Evolutionary conservation across 2,888 invertebrate species (phyloP).

Genomic region (Eupithecia exiguata): DNA sequence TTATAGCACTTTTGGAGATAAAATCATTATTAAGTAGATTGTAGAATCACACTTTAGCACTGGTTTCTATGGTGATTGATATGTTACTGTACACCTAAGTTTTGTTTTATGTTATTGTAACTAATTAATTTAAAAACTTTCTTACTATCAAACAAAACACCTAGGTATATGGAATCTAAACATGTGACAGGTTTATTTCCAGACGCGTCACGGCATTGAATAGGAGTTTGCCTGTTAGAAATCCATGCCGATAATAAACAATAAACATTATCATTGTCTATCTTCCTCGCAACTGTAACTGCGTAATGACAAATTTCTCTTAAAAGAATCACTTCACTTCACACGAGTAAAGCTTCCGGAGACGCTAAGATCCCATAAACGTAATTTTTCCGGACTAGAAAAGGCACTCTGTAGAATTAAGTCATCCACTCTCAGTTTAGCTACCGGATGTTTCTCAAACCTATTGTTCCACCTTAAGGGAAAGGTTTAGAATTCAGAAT

Average conservation of each 20-base stretch:
- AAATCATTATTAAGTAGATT: constrained; percentile 8
- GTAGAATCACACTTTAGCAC: constrained; percentile 16
- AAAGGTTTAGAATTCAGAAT: constrained; percentile 22
- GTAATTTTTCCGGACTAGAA: constrained; percentile 59
- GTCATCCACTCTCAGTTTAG: constrained; percentile 51
- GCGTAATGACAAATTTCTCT: background rate
- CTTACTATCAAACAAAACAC: background rate
- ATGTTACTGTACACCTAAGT: background rate
- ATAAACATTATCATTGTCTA: constrained; percentile 6
- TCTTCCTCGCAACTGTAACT: background rate
- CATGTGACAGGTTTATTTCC: background rate
- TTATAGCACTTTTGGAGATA: constrained; percentile 18
- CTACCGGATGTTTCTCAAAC: constrained; percentile 67
- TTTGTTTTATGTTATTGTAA: background rate
- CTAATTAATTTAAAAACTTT: background rate
- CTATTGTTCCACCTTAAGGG: constrained; percentile 24
- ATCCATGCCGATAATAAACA: background rate
- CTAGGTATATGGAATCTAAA: background rate
- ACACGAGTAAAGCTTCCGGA: constrained; percentile 41
- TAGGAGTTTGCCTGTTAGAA: background rate
- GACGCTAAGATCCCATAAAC: constrained; percentile 40
- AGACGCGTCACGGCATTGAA: background rate
- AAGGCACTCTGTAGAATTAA: constrained; percentile 65
- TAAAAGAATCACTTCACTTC: constrained; percentile 23
- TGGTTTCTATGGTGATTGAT: background rate